Base-by-base conservation (phyloP, 2,888 invertebrate genomes). In the Bombylius major region DNA sequence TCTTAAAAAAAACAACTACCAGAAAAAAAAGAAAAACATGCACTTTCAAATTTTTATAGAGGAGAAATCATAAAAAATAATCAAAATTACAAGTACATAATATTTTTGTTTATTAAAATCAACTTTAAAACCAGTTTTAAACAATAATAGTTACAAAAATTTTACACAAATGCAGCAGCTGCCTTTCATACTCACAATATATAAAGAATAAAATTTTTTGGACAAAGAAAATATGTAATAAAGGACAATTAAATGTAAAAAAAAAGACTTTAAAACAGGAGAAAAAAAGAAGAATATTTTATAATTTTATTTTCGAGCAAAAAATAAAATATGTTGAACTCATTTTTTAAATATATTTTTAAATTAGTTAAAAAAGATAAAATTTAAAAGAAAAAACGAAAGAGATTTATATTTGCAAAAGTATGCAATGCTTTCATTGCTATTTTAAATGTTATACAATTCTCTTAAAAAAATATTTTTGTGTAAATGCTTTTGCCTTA, bases 361-460 rank as follows among this genome's bases (percentile, higher is more conserved):
- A 11, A 42, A 42, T 11, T 11, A 42, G 12, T 11, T 11, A 4
- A 42, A 42, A 39, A 42, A 42, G 8, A 11, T 8, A 36, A 36
- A 36, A 36, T 8, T 8, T 8, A 36, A 36, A 36, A 36, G 14
- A 31, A n/a, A 47, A 45, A 54, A 23, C 49, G 50, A 55, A 45
- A 50, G 6, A 23, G 44, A 42, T 50, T 44, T 14, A 51, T 39
- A 46, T 51, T 55, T 50, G 39, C 50, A 50, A 55, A 33, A 46
- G 47, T 55, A 55, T 56, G 63, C 64, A 65, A 66, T 65, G 64
- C 64, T 64, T 66, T 65, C 63, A 63, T 64, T 66, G 64, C 65
- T 64, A 56, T 59, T 64, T 59, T 57, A 32, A 14, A 51, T 46
- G n/a, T 51, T 50, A 45, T 51, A 50, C 55, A 42, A 42, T 42